Evolutionary conservation across 2,797 vertebrate species (phyloP), one percentile per base, ranked within the genome.

Genomic region (Argya squamiceps): DNA sequence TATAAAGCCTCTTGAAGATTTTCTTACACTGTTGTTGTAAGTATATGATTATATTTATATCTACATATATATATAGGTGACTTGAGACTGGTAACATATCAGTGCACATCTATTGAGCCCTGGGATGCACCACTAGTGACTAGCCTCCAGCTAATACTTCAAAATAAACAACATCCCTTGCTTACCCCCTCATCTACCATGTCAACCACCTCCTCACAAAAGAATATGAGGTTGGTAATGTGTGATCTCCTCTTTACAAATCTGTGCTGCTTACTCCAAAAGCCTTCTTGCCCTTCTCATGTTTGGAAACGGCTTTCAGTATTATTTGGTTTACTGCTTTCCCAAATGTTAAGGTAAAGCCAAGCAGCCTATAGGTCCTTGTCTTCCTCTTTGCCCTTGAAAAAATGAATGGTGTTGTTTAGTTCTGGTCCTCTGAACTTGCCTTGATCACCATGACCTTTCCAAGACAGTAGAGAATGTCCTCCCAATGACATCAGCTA

Each of bases 331-430:
- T 81, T 37, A 53, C 11, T 73, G n/a, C 18, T 75, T 85, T 85
- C 21, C 11, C 21, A 71, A 79, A 65, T 30, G 8, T 2, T 55
- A 43, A 90, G 24, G 12, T 65, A 59, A 75, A 85, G 11, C 2
- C 6, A 34, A 43, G 12, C 10, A 59, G 49, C 4, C 23, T 62
- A 30, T 47, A 74, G 34, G 65, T 53, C 36, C 9, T 24, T 49
- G 32, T 84, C 34, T 44, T 62, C 6, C 12, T 43, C 26, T 39
- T 78, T 60, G 19, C 8, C 26, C 21, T 36, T 63, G 67, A 41
- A 69, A 39, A 84, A 64, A 27, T 3, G 34, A 74, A 19, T n/a
- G n/a, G 11, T 0, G 0, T 39, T 49, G 9, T 14, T 75, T 83
- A 39, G 6, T 44, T 58, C 16, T 63, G 34, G 13, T 63, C 15